These are phyloP conservation scores for Otis tarda DNA, from an alignment of 2,113 vertebrate species.

Conservation along the genomic window DNA sequence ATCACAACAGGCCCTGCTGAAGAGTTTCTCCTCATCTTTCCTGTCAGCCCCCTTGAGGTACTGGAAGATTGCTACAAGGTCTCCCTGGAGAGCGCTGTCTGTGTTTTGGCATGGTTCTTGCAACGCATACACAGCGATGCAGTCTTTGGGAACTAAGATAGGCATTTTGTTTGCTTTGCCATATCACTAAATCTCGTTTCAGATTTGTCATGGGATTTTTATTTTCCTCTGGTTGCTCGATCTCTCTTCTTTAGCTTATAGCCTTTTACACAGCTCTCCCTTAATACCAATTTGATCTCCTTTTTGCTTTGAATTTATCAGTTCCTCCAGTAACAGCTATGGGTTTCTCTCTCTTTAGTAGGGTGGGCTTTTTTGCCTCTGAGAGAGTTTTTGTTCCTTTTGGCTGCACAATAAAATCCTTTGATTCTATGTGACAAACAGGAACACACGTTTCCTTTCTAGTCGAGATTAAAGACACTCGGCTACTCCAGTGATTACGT, in stretches of 20 bases:
- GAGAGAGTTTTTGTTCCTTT: constrained; percentile 26
- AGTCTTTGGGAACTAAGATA: neutral
- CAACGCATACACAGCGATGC: neutral
- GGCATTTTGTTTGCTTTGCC: neutral
- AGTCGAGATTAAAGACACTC: neutral
- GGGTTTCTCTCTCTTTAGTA: neutral
- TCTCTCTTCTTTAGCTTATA: neutral
- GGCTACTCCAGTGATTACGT: neutral
- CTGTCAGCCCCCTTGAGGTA: too few relatives aligned
- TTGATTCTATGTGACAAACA: constrained; percentile 30
- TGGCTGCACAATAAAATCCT: constrained; percentile 16
- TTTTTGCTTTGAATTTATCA: constrained; percentile 29
- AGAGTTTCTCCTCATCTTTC: too few relatives aligned
- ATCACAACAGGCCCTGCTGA: too few relatives aligned
- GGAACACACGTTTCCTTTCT: neutral
- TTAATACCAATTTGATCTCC: constrained; percentile 6
- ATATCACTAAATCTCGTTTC: neutral
- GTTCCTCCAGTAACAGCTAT: neutral
- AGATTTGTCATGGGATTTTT: constrained; percentile 12
- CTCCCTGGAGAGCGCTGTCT: neutral
- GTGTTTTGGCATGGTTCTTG: neutral
- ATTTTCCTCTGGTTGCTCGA: neutral
- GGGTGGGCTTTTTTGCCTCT: neutral
- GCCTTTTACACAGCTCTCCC: neutral
- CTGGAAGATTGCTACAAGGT: too few relatives aligned